Conservation (phyloP, 2,888 invertebrate species). For the Trichacis sp. region DNA sequence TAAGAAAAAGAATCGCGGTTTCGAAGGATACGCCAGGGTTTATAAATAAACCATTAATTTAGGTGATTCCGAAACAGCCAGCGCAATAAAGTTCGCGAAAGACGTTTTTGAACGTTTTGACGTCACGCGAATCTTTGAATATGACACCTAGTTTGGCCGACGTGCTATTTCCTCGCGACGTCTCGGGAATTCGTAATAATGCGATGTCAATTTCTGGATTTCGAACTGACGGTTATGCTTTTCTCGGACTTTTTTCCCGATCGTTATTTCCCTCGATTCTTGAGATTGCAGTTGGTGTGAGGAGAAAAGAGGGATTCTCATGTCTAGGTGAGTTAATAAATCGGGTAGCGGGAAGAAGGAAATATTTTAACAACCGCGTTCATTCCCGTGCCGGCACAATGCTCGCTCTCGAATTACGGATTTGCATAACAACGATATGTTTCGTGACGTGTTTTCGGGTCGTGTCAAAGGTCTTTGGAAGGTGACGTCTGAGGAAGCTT, state of each 20-base stretch:
- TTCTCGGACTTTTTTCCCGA: neutral
- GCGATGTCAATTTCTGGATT: constrained; percentile 24
- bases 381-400: constrained; percentile 43
- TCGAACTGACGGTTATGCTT: constrained; percentile 7
- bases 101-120: constrained; percentile 52
- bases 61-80: constrained; percentile 35
- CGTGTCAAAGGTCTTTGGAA: constrained; percentile 50
- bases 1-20: constrained; percentile 16
- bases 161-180: constrained; percentile 49
- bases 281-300: neutral
- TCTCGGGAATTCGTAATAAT: constrained; percentile 25
- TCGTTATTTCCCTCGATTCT: neutral
- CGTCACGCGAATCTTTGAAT: constrained; percentile 55
- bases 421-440: constrained; percentile 51
- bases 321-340: neutral
- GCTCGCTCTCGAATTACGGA: constrained; percentile 48
- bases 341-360: neutral
- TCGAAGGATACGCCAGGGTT: constrained; percentile 29
- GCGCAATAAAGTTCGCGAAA: constrained; percentile 39
- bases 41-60: constrained; percentile 43
- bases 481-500: constrained; percentile 37
- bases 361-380: constrained; percentile 15
- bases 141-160: constrained; percentile 63
- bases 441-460: constrained; percentile 50
- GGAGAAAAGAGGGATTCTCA: too few species aligned